Evolutionary conservation across 1,140 invertebrate species (phyloP), one percentile per base, ranked within the genome.

Genomic region (Chironomus tepperi): DNA sequence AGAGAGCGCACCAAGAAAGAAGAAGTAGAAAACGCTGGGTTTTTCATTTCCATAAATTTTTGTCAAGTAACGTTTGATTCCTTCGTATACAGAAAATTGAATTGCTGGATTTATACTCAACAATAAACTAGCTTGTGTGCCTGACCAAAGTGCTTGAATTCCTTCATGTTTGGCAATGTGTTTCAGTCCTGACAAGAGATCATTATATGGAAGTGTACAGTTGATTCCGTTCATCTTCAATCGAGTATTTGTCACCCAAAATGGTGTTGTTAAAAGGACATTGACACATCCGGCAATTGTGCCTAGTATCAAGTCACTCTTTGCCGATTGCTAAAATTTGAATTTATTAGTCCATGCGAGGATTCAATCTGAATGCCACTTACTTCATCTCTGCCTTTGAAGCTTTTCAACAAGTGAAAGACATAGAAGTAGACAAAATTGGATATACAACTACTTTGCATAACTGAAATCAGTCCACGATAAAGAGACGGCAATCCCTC

Each of bases 371-470:
- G n/a, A 34, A 34, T 34, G 24, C 2, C 5, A 34, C 24, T 34
- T 34, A 34, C 24, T 74, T 79, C 42, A 77, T 7, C 75, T 0
- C 74, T 87, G 82, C 74, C 85, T 82, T 84, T 79, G n/a, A 89
- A 76, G 70, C 85, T 84, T 81, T 93, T 91, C 7, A 96, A 83
- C 3, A 90, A 90, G 83, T 96, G 94, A 80, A 95, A 96, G 76
- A 92, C 88, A 81, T 96, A 97, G 79, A 96, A 96, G 82, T 96
- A 96, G 15, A 97, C 91, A 84, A 96, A 96, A 83, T 95, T 96
- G 73, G 93, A 96, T 73, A 89, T 89, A 78, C 91, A 95, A 0
- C 96, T 81, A 76, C 91, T 93, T 77, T 92, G 88, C 6, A 97
- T 83, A 15, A 95, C 93, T 8, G 94, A 94, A 15, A 89, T 83